A percentile compares a stretch with the other conserved stretches of the same genome.
phyloP scores from a whole-genome alignment of 2,797 vertebrate species.

The Mus caroli region DNA sequence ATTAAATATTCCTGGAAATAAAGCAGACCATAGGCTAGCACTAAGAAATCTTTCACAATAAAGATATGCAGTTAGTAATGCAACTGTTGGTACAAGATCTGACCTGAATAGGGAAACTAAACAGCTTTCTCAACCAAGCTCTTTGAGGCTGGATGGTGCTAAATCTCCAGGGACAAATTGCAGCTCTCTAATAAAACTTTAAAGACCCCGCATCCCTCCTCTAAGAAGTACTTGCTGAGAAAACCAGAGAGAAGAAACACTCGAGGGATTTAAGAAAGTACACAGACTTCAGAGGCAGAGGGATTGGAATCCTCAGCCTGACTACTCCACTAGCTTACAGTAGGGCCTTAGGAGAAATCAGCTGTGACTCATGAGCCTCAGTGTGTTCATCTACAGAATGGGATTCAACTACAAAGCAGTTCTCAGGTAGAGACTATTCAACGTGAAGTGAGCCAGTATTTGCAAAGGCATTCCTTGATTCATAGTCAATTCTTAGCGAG shows the following conservation, averaged over 20 bases:
- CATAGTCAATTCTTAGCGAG: not conserved
- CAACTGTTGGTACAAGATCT: constrained; percentile 53
- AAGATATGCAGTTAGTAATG: constrained; percentile 66
- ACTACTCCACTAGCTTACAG: not conserved
- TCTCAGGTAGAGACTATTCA: fast-evolving
- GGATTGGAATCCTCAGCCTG: not conserved
- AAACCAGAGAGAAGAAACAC: not conserved
- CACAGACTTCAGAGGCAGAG: not conserved
- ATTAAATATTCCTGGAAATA: constrained; percentile 70
- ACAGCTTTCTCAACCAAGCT: constrained; percentile 31
- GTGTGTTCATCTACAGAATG: not conserved
- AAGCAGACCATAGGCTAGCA: constrained; percentile 66
- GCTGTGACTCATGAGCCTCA: not conserved
- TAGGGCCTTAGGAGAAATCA: not conserved
- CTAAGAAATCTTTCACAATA: constrained; percentile 66
- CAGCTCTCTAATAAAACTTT: constrained; percentile 61
- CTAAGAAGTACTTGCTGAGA: constrained; percentile 8
- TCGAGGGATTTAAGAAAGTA: not conserved
- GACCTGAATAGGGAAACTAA: constrained; percentile 65
- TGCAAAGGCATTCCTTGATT: not conserved
- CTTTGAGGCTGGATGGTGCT: constrained; percentile 45
- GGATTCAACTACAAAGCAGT: not conserved
- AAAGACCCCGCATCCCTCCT: not conserved
- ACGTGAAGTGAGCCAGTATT: fast-evolving
- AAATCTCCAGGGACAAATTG: constrained; percentile 15